Conservation (phyloP, 2,888 invertebrate species). For the Coremacera marginata region DNA sequence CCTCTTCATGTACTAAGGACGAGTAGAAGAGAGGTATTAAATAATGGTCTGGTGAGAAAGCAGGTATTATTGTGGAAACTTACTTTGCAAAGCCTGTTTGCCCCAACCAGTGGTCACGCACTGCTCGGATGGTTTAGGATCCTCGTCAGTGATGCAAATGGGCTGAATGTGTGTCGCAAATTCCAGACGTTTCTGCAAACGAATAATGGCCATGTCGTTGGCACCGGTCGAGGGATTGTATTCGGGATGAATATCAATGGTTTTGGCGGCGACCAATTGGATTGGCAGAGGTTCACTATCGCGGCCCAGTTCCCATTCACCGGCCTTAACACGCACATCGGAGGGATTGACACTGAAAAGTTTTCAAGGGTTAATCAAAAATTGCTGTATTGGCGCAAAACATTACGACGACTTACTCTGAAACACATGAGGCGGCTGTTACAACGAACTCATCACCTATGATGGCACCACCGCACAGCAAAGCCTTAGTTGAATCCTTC, state of each 20-base stretch:
- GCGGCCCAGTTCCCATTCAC: slow-evolving; percentile 86
- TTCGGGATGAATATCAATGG: slow-evolving; percentile 78
- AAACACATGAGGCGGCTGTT: slow-evolving; percentile 84
- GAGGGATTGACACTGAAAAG: slow-evolving; percentile 53
- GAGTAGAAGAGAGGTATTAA: neutral
- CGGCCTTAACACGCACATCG: slow-evolving; percentile 82
- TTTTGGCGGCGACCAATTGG: slow-evolving; percentile 80
- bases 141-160: slow-evolving; percentile 78
- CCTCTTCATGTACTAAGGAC: slow-evolving; percentile 77
- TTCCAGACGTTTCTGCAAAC: slow-evolving; percentile 75
- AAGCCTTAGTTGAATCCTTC: slow-evolving; percentile 77
- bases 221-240: slow-evolving; percentile 74
- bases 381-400: too few relatives aligned
- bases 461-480: slow-evolving; percentile 85
- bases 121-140: slow-evolving; percentile 71
- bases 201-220: slow-evolving; percentile 80
- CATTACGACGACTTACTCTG: slow-evolving; percentile 73
- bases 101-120: slow-evolving; percentile 89
- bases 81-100: slow-evolving; percentile 82
- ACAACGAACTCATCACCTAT: slow-evolving; percentile 80
- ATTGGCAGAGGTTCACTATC: slow-evolving; percentile 84
- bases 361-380: neutral
- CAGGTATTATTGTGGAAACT: slow-evolving; percentile 55
- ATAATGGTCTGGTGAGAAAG: neutral
- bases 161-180: slow-evolving; percentile 80